Base-by-base conservation (phyloP, 2,113 vertebrate species). In the Reinhardtius hippoglossoides region DNA sequence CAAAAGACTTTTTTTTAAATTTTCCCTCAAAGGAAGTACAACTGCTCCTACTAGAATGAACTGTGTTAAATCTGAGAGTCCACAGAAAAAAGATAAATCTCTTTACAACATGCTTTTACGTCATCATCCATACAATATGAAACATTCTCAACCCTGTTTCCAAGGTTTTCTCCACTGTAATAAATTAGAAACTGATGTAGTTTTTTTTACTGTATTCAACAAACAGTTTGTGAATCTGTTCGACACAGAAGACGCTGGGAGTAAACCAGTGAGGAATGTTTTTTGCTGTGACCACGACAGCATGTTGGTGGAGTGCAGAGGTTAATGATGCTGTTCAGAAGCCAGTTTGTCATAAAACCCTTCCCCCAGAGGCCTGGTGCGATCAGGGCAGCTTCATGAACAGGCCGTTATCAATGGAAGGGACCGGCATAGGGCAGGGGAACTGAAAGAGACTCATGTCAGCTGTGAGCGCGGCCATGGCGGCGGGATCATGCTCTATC, bases 391-490 rank as follows among this genome's bases (percentile, higher is more conserved):
- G 81, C 78, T 95, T 95, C 94, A 95, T 95, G 81, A 94, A 95
- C 80, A 99, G 93, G 67, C 97, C 96, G 69, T 96, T 95, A 75
- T 98, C 97, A 73, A 98, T 95, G 78, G 96, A 95, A 31, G 96
- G 94, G 1, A 94, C 96, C 0, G 96, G 96, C 88, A 97, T 94
- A 40, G 96, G 95, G 84, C 91, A 95, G 74, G 96, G 97, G 91
- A 98, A 99, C 71, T 97, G 98, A 66, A 95, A 95, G 57, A 95
- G 93, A 92, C 96, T 99, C 95, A 99, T 98, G 89, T 99, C 97
- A 0, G 98, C 96, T 10, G 97, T 98, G 84, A 99, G 91, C 6
- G 98, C 97, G 0, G 97, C 98, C 96, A 99, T 96, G 44, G 98
- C 97, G 2, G 97, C 96, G 2, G 97, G 96, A 76, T 99, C 97